Conservation (phyloP, 2,888 invertebrate genomes). For the Vanessa cardui region DNA sequence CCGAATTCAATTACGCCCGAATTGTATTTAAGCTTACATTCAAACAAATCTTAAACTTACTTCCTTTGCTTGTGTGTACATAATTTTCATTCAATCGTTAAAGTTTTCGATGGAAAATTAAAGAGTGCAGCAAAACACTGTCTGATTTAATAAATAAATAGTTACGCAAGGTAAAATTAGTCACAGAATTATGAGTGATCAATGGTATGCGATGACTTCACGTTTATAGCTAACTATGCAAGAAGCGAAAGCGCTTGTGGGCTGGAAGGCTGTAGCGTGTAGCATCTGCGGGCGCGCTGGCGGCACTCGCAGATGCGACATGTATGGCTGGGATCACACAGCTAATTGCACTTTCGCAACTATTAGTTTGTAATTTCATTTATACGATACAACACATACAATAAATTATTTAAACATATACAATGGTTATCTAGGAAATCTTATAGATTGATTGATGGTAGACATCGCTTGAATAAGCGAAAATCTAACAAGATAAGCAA, state of each 20-base stretch:
- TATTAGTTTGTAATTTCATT: constrained; percentile 22
- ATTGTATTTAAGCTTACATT: background rate
- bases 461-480: too few relatives aligned
- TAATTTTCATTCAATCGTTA: background rate
- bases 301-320: constrained; percentile 19
- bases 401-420: constrained; percentile 13
- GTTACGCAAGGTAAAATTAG: constrained; percentile 40
- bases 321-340: constrained; percentile 19
- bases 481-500: too few relatives aligned
- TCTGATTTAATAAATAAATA: constrained; percentile 16
- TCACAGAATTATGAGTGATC: constrained; percentile 38
- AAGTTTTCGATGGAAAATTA: background rate
- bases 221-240: constrained; percentile 40
- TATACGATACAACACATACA: constrained; percentile 8
- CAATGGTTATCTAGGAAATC: background rate
- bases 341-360: constrained; percentile 28
- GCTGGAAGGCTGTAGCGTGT: constrained; percentile 30
- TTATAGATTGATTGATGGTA: too few relatives aligned
- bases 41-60: too few relatives aligned
- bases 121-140: background rate
- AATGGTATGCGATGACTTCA: constrained; percentile 42
- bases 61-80: background rate
- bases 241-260: constrained; percentile 50
- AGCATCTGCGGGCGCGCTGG: constrained; percentile 5
- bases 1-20: constrained; percentile 12